Percentiles rank a stretch among this genome's conserved stretches.
Evolutionary conservation across 2,113 vertebrate genomes (phyloP).

Genomic region (Eptesicus fuscus): DNA sequence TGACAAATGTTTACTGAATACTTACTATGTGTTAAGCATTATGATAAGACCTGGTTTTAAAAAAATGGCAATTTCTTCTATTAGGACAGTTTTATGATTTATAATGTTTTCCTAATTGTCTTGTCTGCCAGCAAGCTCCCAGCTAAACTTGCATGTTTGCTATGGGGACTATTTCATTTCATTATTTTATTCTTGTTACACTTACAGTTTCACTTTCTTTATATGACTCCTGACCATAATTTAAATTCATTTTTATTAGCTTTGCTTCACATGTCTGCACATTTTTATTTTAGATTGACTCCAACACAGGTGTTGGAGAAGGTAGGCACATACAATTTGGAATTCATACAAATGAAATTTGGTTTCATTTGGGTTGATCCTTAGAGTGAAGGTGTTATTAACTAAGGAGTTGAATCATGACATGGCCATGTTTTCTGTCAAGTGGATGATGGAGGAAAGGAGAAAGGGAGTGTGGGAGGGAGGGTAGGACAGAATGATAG

Average conservation of each 20-base stretch:
- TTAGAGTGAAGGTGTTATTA: background rate
- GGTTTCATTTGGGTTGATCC: background rate
- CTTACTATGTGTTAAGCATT: background rate
- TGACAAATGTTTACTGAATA: conserved; percentile 14
- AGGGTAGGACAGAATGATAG: too few species aligned
- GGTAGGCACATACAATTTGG: background rate
- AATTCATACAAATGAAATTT: background rate
- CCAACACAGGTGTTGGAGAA: background rate
- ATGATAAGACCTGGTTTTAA: background rate
- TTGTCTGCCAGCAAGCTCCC: background rate
- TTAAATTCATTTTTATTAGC: conserved; percentile 32
- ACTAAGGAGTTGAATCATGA: background rate
- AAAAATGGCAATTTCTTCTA: background rate
- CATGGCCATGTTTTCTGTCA: background rate
- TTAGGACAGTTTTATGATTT: background rate
- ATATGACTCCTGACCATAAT: background rate
- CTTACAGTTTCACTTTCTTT: background rate
- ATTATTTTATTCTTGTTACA: conserved; percentile 9
- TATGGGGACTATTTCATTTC: background rate
- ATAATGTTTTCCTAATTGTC: background rate
- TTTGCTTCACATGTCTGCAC: background rate
- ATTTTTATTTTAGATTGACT: conserved; percentile 31
- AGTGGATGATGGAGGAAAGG: background rate
- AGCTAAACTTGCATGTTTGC: background rate
- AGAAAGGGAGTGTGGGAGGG: background rate